These are phyloP conservation scores for Thereuonema tuberculata DNA, from an alignment of 1,140 invertebrate species.

Conservation along the genomic window DNA sequence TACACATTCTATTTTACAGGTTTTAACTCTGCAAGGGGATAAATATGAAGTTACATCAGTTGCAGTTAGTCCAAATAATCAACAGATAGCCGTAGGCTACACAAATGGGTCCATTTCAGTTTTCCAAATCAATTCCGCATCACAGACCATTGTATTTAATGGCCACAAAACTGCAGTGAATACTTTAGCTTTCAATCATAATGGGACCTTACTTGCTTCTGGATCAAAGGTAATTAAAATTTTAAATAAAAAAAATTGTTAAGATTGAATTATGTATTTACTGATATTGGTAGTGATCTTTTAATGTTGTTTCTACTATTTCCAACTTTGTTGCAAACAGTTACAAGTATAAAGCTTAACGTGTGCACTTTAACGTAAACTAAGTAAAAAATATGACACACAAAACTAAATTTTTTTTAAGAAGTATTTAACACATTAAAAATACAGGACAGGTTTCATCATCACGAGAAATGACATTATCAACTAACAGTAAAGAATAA, in stretches of 20 bases:
- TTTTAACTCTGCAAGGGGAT: conserved; percentile 57
- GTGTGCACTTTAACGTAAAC: too few species aligned
- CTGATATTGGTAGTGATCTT: background rate
- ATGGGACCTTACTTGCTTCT: conserved; percentile 66
- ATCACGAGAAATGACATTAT: too few species aligned
- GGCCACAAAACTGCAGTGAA: conserved; percentile 81
- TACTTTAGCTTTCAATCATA: conserved; percentile 59
- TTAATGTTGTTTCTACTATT: background rate
- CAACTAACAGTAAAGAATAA: too few species aligned
- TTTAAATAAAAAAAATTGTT: background rate
- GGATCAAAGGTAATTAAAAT: conserved; percentile 55
- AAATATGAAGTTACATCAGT: conserved; percentile 59
- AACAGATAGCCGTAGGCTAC: conserved; percentile 79
- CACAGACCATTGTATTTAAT: conserved; percentile 60
- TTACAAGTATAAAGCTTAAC: too few species aligned
- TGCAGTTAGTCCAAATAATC: conserved; percentile 50
- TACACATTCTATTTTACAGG: conserved; percentile 36
- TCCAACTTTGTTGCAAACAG: too few species aligned
- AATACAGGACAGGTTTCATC: background rate
- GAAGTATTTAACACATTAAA: background rate
- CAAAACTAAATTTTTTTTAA: background rate
- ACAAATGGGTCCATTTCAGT: conserved; percentile 73
- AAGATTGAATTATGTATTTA: background rate
- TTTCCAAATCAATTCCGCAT: conserved; percentile 45
- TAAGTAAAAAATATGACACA: too few species aligned